A percentile compares a stretch with the other conserved stretches of the same genome.
Evolutionary conservation across 2,113 vertebrate species (phyloP).

Genomic region (Sakesphorus luctuosus): DNA sequence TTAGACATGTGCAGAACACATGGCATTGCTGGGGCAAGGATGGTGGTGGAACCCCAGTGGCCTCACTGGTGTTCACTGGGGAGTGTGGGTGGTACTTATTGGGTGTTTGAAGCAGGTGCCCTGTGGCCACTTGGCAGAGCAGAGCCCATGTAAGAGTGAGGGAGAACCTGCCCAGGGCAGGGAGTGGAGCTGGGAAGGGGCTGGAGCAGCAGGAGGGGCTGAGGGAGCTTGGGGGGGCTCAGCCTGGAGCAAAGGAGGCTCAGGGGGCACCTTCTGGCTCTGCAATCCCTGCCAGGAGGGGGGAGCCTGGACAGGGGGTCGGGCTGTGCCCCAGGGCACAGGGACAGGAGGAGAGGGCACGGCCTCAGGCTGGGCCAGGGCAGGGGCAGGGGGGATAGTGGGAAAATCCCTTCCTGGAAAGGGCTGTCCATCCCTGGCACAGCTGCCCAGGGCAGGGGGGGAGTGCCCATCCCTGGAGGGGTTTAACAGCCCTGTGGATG

Average conservation of each 20-base stretch:
- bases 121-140: background rate
- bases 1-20: accelerated
- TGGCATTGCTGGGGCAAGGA: accelerated
- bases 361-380: background rate
- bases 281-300: background rate
- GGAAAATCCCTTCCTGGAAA: background rate
- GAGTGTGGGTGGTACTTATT: accelerated
- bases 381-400: background rate
- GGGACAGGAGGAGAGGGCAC: too few species aligned
- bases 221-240: background rate
- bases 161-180: background rate
- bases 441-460: background rate
- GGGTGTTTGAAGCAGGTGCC: background rate
- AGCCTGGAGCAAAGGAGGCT: background rate
- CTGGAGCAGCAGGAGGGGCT: background rate
- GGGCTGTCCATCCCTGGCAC: background rate
- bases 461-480: background rate
- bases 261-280: background rate
- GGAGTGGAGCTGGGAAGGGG: background rate
- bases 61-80: background rate
- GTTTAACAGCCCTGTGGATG: background rate
- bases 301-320: background rate
- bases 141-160: accelerated
- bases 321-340: too few species aligned
- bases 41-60: background rate